Base-by-base conservation (phyloP, 2,888 invertebrate genomes). In the Anoplius nigerrimus region DNA sequence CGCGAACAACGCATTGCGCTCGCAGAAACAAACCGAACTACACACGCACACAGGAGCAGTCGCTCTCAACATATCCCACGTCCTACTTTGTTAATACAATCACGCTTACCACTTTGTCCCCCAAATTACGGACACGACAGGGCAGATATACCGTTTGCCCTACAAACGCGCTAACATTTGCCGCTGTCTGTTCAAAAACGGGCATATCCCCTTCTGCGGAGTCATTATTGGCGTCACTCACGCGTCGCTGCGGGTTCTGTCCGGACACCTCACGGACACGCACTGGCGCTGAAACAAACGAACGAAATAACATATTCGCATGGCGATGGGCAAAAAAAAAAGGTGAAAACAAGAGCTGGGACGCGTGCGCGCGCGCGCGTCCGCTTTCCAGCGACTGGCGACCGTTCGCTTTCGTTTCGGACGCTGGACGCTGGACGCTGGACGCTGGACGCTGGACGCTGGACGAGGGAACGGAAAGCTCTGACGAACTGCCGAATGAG, bases 81-180 rank as follows among this genome's bases (percentile, higher is more conserved):
- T 34, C 11, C 34, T 34, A 34, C 4, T 34, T 34, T 34, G 34
- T 34, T 34, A 34, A 34, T 11, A 34, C 48, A 4, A 48, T 48
- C 16, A 16, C 34, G 58, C 88, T 87, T 75, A 88, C 88, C 77
- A 86, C 85, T 86, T 87, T 88, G 70, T 88, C 88, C 34, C 84
- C 83, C 66, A 88, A 80, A 72, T 86, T 86, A 67, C 84, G 80
- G 46, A 88, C 87, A 4, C 88, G 82, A 56, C 88, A 88, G 2
- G 88, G 88, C 65, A 88, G 80, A 66, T 88, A 88, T 56, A 85
- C 88, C n/a, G 88, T 87, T 55, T 88, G 88, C 5, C 88, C 88
- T 57, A 86, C 87, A 67, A 87, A 87, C 13, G 86, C 85, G 61
- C 85, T 86, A 70, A 88, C 88, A 72, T 87, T 88, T 46, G 84